A percentile compares a stretch with the other conserved stretches of the same genome.
Conservation (phyloP, 2,113 vertebrate species). For the Centrocercus urophasianus region DNA sequence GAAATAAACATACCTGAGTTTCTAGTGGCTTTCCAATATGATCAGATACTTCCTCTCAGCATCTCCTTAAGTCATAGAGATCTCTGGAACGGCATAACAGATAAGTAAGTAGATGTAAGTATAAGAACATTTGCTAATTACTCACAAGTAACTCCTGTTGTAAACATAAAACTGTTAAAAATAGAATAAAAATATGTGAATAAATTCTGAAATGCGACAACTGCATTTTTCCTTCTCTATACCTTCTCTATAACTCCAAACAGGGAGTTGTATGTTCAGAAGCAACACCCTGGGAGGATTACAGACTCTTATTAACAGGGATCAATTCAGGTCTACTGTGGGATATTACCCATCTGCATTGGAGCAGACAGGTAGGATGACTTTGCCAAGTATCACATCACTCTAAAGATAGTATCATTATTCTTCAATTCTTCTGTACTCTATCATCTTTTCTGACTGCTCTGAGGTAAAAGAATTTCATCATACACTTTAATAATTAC, state of each 20-base stretch:
- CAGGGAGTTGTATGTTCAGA: not conserved
- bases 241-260: not conserved
- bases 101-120: slow-evolving; percentile 7
- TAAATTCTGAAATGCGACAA: not conserved
- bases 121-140: not conserved
- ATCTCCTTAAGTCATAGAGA: not conserved
- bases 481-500: not conserved
- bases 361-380: not conserved
- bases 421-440: not conserved
- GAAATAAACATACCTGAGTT: not conserved
- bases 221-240: not conserved
- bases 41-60: not conserved
- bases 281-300: not conserved
- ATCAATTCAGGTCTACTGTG: not conserved
- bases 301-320: not conserved
- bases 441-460: not conserved
- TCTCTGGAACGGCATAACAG: not conserved
- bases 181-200: not conserved
- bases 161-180: not conserved
- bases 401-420: not conserved
- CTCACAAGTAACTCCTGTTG: not conserved
- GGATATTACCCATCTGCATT: not conserved
- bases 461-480: not conserved
- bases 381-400: not conserved
- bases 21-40: not conserved